Evolutionary conservation across 2,797 vertebrate genomes (phyloP).

Genomic region (Mallotus villosus): DNA sequence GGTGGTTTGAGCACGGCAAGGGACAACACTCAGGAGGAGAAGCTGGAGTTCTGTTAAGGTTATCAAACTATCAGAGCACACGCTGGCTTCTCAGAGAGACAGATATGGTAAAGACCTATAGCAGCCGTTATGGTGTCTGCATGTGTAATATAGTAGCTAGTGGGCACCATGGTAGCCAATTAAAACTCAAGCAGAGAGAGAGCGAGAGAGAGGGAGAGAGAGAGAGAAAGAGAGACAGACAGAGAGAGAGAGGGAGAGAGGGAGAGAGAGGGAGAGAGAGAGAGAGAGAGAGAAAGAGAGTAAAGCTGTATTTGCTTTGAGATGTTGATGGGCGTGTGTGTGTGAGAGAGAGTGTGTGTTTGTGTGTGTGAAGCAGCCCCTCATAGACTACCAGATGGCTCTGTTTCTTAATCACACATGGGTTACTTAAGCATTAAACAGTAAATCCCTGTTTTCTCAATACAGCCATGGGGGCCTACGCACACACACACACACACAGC

Average conservation of each 20-base stretch:
- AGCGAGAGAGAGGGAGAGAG: not conserved
- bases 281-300: no score
- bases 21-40: not conserved
- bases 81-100: not conserved
- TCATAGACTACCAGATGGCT: constrained; percentile 60
- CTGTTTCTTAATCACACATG: constrained; percentile 51
- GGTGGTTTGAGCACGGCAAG: not conserved
- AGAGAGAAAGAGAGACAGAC: not conserved
- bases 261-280: not conserved
- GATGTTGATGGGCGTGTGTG: constrained; percentile 1
- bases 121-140: not conserved
- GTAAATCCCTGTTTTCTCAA: constrained; percentile 49
- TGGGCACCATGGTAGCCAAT: not conserved
- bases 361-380: constrained; percentile 35
- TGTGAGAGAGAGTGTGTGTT: constrained; percentile 12
- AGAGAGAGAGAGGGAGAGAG: not conserved
- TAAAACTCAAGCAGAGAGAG: not conserved
- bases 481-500: not conserved
- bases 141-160: no score
- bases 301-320: not conserved
- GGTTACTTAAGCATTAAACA: constrained; percentile 51
- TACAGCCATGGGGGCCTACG: not conserved
- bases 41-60: not conserved
- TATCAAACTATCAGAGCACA: not conserved
- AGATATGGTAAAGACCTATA: not conserved